Evolutionary conservation across 2,113 vertebrate genomes (phyloP).

Genomic region (Ifrita kowaldi): DNA sequence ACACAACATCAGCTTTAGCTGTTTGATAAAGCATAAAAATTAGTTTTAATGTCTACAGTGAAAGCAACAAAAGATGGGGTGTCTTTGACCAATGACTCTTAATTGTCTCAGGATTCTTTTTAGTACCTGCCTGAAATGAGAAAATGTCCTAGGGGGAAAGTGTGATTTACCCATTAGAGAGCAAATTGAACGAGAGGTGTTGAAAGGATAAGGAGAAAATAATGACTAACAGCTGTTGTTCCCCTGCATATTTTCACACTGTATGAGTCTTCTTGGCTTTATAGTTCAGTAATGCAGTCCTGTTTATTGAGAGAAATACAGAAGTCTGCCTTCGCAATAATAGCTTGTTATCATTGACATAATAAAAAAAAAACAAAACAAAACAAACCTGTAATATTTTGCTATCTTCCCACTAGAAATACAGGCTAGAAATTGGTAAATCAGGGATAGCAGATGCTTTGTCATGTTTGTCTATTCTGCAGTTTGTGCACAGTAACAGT

Average conservation of each 20-base stretch:
- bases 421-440: not conserved
- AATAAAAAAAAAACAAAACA: not conserved
- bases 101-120: not conserved
- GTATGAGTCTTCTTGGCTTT: not conserved
- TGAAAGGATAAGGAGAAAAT: slow-evolving; percentile 53
- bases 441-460: not conserved
- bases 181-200: slow-evolving; percentile 49
- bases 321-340: not conserved
- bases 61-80: not conserved
- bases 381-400: not conserved
- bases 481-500: not conserved
- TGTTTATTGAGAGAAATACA: not conserved
- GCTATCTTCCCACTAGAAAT: not conserved
- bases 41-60: not conserved
- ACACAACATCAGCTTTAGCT: not conserved
- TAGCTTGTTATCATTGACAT: not conserved
- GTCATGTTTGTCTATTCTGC: not conserved
- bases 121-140: slow-evolving; percentile 1
- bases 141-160: slow-evolving; percentile 35
- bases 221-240: slow-evolving; percentile 54
- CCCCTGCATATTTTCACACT: slow-evolving; percentile 3
- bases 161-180: slow-evolving; percentile 58
- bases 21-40: not conserved
- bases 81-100: not conserved
- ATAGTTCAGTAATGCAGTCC: not conserved